Conservation (phyloP, 2,113 vertebrate genomes). For the Ondatra zibethicus region DNA sequence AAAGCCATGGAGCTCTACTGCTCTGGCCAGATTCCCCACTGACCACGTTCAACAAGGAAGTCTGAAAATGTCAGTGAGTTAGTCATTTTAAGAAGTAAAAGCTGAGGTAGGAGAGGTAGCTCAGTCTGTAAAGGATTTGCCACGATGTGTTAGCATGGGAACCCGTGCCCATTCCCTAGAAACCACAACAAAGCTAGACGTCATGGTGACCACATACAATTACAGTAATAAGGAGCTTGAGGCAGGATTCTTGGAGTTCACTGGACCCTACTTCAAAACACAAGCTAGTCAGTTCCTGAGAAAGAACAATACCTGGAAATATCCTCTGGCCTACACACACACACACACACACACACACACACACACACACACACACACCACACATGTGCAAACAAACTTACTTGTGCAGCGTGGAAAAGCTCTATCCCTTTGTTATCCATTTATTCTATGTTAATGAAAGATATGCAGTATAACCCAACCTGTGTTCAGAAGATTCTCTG, state of each 20-base stretch:
- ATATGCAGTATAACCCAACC: not conserved
- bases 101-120: too few relatives aligned
- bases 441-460: constrained; percentile 4
- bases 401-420: not conserved
- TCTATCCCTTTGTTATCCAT: not conserved
- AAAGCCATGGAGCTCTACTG: not conserved
- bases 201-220: not conserved
- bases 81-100: not conserved
- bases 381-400: not conserved
- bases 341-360: not conserved
- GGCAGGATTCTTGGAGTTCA: not conserved
- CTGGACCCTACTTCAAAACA: not conserved
- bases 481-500: not conserved
- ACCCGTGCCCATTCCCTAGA: not conserved
- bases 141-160: too few relatives aligned
- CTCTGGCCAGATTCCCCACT: not conserved
- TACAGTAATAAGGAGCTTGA: not conserved
- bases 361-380: not conserved
- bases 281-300: not conserved
- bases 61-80: not conserved
- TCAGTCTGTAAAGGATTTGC: not conserved
- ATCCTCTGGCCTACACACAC: not conserved
- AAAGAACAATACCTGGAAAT: not conserved
- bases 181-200: not conserved
- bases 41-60: not conserved